Conservation (phyloP, 2,797 vertebrate genomes). For the Protonibea diacanthus region DNA sequence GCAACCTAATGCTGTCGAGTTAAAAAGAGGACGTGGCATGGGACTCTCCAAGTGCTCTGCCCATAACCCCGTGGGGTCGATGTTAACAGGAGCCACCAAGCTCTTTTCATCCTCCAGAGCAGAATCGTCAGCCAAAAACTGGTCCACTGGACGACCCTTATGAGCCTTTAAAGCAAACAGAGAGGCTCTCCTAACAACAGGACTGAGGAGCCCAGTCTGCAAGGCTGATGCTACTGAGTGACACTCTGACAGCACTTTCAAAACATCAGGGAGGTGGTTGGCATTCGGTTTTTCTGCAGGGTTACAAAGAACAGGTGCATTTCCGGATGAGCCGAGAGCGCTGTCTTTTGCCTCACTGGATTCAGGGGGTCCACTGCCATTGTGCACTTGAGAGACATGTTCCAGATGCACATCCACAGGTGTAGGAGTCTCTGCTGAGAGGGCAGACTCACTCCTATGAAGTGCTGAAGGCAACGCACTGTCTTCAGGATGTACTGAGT, state of each 20-base stretch:
- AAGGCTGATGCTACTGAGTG: slow-evolving; percentile 51
- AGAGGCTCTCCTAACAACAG: slow-evolving; percentile 54
- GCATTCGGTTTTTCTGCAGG: slow-evolving; percentile 31
- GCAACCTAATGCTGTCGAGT: slow-evolving; percentile 77
- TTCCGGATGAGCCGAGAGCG: slow-evolving; percentile 61
- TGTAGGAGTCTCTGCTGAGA: slow-evolving; percentile 2
- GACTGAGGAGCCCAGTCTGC: slow-evolving; percentile 65
- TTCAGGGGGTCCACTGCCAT: background rate
- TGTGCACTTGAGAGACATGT: background rate
- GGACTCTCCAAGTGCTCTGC: slow-evolving; percentile 77
- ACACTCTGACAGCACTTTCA: slow-evolving; percentile 65
- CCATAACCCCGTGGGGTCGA: slow-evolving; percentile 53
- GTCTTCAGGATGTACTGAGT: slow-evolving; percentile 12
- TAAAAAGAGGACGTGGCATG: slow-evolving; percentile 79
- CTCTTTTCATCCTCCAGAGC: slow-evolving; percentile 55
- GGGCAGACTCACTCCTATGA: background rate
- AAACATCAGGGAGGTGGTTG: slow-evolving; percentile 50
- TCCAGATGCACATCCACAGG: slow-evolving; percentile 12
- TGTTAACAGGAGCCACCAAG: slow-evolving; percentile 19
- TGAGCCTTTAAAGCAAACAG: slow-evolving; percentile 13
- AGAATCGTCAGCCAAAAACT: slow-evolving; percentile 45
- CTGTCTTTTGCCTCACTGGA: slow-evolving; percentile 61
- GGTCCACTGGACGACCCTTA: slow-evolving; percentile 11
- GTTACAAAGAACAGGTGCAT: slow-evolving; percentile 25
- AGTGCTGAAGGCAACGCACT: background rate